A percentile compares a stretch with the other conserved stretches of the same genome.
phyloP scores from a whole-genome alignment of 2,797 vertebrate genomes.

The Merluccius polli region DNA sequence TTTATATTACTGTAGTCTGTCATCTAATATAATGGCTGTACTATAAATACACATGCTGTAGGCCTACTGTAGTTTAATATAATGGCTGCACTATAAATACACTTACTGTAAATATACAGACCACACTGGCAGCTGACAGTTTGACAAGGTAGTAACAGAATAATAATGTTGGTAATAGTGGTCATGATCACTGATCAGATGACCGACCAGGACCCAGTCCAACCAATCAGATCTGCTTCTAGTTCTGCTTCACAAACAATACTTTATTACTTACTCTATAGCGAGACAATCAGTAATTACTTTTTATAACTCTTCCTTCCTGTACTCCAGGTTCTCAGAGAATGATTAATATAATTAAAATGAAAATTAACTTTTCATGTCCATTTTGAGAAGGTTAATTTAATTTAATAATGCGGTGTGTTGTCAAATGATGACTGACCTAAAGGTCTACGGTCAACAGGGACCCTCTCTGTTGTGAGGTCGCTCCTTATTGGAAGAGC shows the following conservation, averaged over 20 bases:
- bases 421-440: neutral
- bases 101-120: conserved; percentile 1
- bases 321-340: no score
- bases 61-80: neutral
- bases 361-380: no score
- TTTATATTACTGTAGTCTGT: no score
- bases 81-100: neutral
- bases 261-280: neutral
- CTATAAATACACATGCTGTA: neutral
- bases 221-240: neutral
- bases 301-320: neutral
- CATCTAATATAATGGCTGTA: no score
- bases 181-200: neutral
- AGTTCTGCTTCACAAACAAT: neutral
- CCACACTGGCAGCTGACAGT: neutral
- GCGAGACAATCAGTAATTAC: neutral
- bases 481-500: neutral
- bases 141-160: neutral
- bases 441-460: neutral
- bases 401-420: neutral
- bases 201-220: neutral
- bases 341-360: no score
- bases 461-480: neutral
- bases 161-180: neutral
- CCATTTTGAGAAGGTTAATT: no score